Evolutionary conservation across 2,888 invertebrate species (phyloP).

Genomic region (Eupeodes luniger): DNA sequence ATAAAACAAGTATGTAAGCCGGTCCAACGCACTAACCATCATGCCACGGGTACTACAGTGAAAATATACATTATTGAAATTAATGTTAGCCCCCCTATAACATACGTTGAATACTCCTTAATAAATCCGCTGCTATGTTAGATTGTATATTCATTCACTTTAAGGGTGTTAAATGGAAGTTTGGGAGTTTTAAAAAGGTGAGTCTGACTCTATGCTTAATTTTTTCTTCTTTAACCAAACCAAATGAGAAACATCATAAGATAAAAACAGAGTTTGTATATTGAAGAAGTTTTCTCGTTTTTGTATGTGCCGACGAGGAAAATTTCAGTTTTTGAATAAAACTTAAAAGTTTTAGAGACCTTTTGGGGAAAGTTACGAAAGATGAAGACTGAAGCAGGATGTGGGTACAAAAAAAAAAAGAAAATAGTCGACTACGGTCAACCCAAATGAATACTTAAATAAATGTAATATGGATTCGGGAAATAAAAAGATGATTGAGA

Average conservation of each 20-base stretch:
- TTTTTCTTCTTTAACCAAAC: not conserved
- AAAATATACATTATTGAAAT: no score
- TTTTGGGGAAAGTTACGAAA: constrained; percentile 12
- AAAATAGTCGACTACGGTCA: not conserved
- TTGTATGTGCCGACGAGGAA: not conserved
- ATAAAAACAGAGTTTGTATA: not conserved
- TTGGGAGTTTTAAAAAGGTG: not conserved
- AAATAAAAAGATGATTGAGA: not conserved
- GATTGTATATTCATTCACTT: not conserved
- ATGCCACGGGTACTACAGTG: no score
- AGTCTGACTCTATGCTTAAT: not conserved
- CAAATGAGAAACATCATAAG: constrained; percentile 30
- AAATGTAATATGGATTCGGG: not conserved
- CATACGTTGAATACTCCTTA: no score
- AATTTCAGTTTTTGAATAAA: constrained; percentile 18
- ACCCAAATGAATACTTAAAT: not conserved
- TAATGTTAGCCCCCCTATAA: no score
- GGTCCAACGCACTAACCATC: no score
- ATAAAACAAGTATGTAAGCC: no score
- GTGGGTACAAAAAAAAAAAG: not conserved
- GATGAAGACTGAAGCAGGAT: not conserved
- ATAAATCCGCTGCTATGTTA: not conserved
- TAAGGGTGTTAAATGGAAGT: not conserved
- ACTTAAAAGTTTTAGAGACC: constrained; percentile 22
- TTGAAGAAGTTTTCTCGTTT: constrained; percentile 1